A percentile compares a stretch with the other conserved stretches of the same genome.
Evolutionary conservation across 1,140 invertebrate genomes (phyloP).

Genomic region (Batillaria attramentaria): DNA sequence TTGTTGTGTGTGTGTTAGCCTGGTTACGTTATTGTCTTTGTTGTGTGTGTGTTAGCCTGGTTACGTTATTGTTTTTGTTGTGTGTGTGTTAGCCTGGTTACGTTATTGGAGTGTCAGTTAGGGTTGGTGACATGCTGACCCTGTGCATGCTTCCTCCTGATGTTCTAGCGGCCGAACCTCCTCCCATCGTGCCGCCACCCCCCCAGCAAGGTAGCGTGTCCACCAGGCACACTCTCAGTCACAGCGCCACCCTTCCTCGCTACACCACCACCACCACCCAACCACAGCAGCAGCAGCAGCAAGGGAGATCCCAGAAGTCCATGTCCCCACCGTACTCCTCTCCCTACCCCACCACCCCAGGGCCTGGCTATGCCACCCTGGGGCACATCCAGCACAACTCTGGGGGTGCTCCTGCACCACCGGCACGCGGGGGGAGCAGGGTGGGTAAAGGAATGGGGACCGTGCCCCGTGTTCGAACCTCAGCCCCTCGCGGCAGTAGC

Average conservation of each 20-base stretch:
- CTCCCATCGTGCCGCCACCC: background rate
- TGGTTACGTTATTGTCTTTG: background rate
- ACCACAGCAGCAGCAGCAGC: background rate
- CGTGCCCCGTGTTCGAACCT: constrained; percentile 15
- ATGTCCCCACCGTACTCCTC: background rate
- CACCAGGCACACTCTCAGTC: too few relatives aligned
- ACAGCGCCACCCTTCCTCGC: constrained; percentile 17
- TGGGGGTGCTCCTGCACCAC: constrained; percentile 30
- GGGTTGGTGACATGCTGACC: background rate
- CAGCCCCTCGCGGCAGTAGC: constrained; percentile 14
- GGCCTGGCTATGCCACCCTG: background rate
- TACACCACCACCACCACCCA: constrained; percentile 1
- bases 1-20: background rate
- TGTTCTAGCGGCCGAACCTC: constrained; percentile 8
- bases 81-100: background rate
- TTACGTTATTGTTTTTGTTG: background rate
- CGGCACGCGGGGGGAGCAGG: constrained; percentile 15
- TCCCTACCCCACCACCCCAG: background rate
- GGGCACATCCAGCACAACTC: background rate
- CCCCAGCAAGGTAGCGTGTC: too few relatives aligned
- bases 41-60: background rate
- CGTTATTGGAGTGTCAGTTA: background rate
- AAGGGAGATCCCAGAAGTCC: background rate
- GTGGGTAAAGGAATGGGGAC: constrained; percentile 13
- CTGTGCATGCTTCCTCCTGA: constrained; percentile 23